Evolutionary conservation across 2,888 invertebrate genomes (phyloP).

Genomic region (Acronicta leporina): DNA sequence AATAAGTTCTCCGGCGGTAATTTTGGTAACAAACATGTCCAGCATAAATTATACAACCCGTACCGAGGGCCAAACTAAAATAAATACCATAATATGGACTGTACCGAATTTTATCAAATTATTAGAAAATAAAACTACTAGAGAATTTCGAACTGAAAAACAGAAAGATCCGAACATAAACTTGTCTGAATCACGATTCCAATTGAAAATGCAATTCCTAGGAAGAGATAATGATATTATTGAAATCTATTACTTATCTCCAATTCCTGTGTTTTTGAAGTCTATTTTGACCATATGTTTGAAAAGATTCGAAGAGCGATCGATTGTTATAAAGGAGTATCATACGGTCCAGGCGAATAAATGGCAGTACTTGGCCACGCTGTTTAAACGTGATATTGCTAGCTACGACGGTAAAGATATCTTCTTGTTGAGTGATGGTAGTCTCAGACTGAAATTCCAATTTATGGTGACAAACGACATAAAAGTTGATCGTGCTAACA

Average conservation of each 20-base stretch:
- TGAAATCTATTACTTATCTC: conserved; percentile 81
- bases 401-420: conserved; percentile 75
- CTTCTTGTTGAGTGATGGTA: conserved; percentile 78
- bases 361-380: conserved; percentile 82
- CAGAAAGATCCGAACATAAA: conserved; percentile 65
- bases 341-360: conserved; percentile 82
- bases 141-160: conserved; percentile 79
- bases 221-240: conserved; percentile 81
- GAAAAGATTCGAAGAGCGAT: conserved; percentile 81
- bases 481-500: conserved; percentile 71
- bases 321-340: conserved; percentile 81
- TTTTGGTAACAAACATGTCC: conserved; percentile 33
- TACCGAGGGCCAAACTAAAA: conserved; percentile 81
- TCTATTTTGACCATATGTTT: conserved; percentile 79
- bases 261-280: conserved; percentile 78
- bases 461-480: conserved; percentile 83
- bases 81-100: conserved; percentile 82
- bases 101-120: conserved; percentile 76
- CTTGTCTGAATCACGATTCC: conserved; percentile 69
- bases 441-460: conserved; percentile 79
- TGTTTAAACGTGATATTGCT: conserved; percentile 79
- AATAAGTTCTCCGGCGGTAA: conserved; percentile 1
- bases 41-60: conserved; percentile 75
- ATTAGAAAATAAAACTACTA: conserved; percentile 73
- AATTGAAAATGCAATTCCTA: conserved; percentile 82